A percentile compares a stretch with the other conserved stretches of the same genome.
phyloP scores from a whole-genome alignment of 1,140 invertebrate species.

The Drosophila funebris region DNA sequence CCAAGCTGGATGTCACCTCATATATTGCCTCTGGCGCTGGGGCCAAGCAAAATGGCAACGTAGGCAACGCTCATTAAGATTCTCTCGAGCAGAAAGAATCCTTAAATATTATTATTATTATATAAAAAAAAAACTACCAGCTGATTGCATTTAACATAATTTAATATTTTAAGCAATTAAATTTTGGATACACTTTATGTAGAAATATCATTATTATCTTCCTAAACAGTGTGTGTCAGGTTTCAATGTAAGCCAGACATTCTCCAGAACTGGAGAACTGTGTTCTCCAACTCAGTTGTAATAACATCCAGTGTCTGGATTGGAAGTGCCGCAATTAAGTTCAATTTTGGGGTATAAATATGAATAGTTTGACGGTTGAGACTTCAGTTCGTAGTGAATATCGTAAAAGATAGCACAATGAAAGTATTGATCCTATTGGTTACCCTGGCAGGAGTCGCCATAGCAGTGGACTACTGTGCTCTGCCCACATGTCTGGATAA shows the following conservation, averaged over 20 bases:
- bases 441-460: not conserved
- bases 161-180: conserved; percentile 30
- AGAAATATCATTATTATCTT: not conserved
- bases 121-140: not conserved
- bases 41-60: conserved; percentile 36
- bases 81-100: not conserved
- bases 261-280: too few relatives aligned
- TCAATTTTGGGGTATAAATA: conserved; percentile 22
- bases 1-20: conserved; percentile 60
- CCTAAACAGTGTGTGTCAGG: not conserved
- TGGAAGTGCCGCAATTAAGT: not conserved
- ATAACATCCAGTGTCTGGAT: not conserved
- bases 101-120: not conserved
- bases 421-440: conserved; percentile 14
- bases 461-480: conserved; percentile 57
- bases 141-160: conserved; percentile 30
- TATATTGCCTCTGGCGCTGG: conserved; percentile 41
- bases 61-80: conserved; percentile 15
- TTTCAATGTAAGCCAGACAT: conserved; percentile 11
- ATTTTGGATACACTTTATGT: not conserved
- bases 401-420: conserved; percentile 13
- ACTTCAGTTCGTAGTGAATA: conserved; percentile 13
- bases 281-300: too few relatives aligned
- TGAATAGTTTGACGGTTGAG: not conserved
- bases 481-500: conserved; percentile 62